Conservation (phyloP, 30 jellyfish, hydroid and myxozoan species). For the Aurelia aurita complex sp. Pacific region DNA sequence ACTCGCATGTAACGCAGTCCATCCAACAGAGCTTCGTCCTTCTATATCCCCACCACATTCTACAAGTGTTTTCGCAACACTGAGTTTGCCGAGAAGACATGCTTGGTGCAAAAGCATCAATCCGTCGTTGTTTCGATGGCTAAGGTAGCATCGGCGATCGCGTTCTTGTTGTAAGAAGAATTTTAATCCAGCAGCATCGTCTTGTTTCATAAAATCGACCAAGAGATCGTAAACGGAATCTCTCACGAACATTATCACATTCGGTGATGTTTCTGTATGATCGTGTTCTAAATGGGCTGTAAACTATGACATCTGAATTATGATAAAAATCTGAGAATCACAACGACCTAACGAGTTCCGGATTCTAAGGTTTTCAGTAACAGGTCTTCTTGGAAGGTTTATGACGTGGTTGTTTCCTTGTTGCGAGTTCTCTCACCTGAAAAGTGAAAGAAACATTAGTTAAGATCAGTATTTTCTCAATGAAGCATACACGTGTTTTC, state of each 20-base stretch:
- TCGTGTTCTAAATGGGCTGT: no score
- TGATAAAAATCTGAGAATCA: no score
- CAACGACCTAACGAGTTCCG: no score
- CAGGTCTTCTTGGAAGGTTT: no score
- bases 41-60: conserved; percentile 72
- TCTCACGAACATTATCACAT: conserved; percentile 22
- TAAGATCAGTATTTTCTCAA: no score
- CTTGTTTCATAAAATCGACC: conserved; percentile 46
- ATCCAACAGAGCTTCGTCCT: conserved; percentile 78
- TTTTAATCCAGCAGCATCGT: conserved; percentile 51
- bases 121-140: conserved; percentile 67
- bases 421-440: no score
- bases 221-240: conserved; percentile 35
- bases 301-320: no score
- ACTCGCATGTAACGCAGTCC: conserved; percentile 89
- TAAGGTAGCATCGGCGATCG: conserved; percentile 40
- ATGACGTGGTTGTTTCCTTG: no score
- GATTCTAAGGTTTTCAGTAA: no score
- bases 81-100: conserved; percentile 66
- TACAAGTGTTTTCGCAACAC: conserved; percentile 43
- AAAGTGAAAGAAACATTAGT: no score
- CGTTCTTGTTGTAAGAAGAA: conserved; percentile 61
- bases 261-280: neutral
- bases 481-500: no score
- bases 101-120: conserved; percentile 79